phyloP scores from a whole-genome alignment of 2,113 vertebrate species.

The Pan troglodytes region DNA sequence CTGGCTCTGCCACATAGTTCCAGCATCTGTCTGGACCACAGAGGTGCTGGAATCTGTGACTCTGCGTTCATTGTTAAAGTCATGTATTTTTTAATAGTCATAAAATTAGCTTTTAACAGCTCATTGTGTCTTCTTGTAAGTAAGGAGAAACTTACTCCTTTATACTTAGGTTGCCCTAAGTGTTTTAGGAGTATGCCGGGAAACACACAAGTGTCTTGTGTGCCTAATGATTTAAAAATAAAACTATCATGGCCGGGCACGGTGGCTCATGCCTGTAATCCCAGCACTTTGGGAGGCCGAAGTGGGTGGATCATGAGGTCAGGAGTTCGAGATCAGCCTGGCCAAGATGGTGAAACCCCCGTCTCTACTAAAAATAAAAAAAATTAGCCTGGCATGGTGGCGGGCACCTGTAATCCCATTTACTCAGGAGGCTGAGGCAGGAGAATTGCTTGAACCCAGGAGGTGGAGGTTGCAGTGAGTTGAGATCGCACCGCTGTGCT shows the following conservation, averaged over 20 bases:
- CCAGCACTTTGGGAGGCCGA: no score
- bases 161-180: background rate
- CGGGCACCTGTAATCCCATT: no score
- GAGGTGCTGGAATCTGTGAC: background rate
- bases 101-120: slow-evolving; percentile 37
- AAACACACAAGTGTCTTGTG: background rate
- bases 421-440: no score
- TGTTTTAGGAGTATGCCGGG: background rate
- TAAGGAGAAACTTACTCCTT: slow-evolving; percentile 2
- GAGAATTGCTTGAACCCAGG: no score
- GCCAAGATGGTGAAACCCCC: no score
- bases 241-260: background rate
- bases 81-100: background rate
- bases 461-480: no score
- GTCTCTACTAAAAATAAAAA: no score
- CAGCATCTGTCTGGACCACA: background rate
- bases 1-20: background rate
- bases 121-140: background rate
- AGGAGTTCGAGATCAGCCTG: no score
- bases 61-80: background rate
- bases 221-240: background rate
- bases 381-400: no score
- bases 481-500: no score
- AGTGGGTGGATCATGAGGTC: no score
- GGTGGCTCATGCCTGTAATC: no score